Evolutionary conservation across 2,113 vertebrate species (phyloP), one percentile per base, ranked within the genome.

Genomic region (Apeltes quadracus): DNA sequence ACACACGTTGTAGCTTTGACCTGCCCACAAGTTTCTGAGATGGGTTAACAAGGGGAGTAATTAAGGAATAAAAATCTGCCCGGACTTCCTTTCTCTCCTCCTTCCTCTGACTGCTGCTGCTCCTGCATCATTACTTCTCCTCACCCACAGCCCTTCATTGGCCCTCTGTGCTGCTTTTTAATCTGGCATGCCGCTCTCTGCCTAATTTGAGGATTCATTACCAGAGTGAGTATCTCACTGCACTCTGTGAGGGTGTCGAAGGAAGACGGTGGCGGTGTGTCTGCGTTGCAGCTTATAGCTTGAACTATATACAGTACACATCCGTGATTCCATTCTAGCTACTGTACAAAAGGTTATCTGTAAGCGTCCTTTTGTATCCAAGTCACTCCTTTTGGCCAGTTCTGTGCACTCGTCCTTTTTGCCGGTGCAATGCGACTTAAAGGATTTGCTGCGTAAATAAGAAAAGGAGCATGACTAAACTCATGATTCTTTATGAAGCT

Each of bases 1-100:
- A 51, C 65, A 84, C 83, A 73, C 87, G 87, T 81, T 87, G 85
- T 79, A 79, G 66, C 36, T 55, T 66, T 72, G 88, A 84, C 85
- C 85, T 72, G 79, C 76, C 61, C 61, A 51, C 71, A 56, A 62
- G 79, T 78, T 76, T 78, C 70, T 75, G 76, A 83, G 72, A 80
- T 78, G 83, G 89, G 86, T 90, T 90, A 90, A 91, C 87, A 84
- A 85, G 82, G 82, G 79, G 77, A 83, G 84, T 92, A 89, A 92
- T 91, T 92, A 91, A 86, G 75, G 86, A 86, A 85, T 84, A 82
- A 83, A 82, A 84, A 83, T 81, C 81, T 82, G 81, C 81, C 51
- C 72, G 78, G 78, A 63, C 75, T 81, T 82, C 84, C 72, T 78
- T 58, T 25, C 75, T 71, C 55, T 32, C 61, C 72, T 69, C 84